These are phyloP conservation scores for Xylocopa sonorina DNA, from an alignment of 1,140 invertebrate species.

Conservation along the genomic window DNA sequence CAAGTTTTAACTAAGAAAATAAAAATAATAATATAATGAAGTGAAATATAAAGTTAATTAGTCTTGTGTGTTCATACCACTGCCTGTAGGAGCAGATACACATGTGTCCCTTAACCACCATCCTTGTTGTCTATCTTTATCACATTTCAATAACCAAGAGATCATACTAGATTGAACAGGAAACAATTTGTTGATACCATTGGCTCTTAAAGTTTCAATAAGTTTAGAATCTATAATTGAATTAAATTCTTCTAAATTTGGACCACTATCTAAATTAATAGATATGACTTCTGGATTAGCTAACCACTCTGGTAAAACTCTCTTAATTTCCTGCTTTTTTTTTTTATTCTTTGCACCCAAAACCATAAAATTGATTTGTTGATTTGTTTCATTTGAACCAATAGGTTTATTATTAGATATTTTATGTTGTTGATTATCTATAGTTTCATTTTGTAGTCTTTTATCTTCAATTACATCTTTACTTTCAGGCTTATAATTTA, in stretches of 20 bases:
- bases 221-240: slow-evolving; percentile 85
- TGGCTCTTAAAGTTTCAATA: slow-evolving; percentile 85
- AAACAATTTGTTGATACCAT: slow-evolving; percentile 92
- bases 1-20: background rate
- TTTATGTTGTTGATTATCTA: slow-evolving; percentile 1
- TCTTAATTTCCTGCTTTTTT: slow-evolving; percentile 82
- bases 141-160: slow-evolving; percentile 88
- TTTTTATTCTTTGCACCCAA: slow-evolving; percentile 70
- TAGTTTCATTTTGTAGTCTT: slow-evolving; percentile 11
- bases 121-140: slow-evolving; percentile 82
- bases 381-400: background rate
- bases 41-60: background rate
- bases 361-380: slow-evolving; percentile 68
- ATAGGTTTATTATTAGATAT: background rate
- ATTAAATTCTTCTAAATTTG: slow-evolving; percentile 84
- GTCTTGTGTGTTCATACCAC: slow-evolving; percentile 84
- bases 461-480: background rate
- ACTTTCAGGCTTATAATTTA: background rate
- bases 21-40: background rate
- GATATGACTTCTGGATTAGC: slow-evolving; percentile 90
- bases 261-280: slow-evolving; percentile 85
- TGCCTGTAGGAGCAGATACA: slow-evolving; percentile 98
- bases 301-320: slow-evolving; percentile 93
- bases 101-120: slow-evolving; percentile 94
- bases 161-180: slow-evolving; percentile 93